A percentile compares a stretch with the other conserved stretches of the same genome.
Evolutionary conservation across 2,888 invertebrate genomes (phyloP).

Genomic region (Sthenelais limicola): DNA sequence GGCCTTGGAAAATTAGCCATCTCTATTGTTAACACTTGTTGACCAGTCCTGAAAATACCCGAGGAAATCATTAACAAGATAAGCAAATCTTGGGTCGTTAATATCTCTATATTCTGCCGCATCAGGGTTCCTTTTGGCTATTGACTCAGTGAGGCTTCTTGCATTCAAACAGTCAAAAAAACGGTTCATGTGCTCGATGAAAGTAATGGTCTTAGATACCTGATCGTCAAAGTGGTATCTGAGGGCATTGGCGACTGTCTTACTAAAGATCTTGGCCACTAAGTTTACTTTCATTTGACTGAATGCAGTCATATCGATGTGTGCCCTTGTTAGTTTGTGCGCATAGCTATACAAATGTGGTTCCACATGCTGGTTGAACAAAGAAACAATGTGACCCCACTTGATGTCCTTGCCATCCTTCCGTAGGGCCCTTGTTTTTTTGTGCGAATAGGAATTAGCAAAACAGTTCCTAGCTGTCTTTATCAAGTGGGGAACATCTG

Average conservation of each 20-base stretch:
- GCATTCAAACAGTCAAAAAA: conserved; percentile 50
- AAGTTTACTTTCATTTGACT: conserved; percentile 25
- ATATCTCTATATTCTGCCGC: conserved; percentile 16
- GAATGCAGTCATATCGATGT: conserved; percentile 19
- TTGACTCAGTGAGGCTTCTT: conserved; percentile 39
- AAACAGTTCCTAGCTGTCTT: conserved; percentile 22
- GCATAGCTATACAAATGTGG: not conserved
- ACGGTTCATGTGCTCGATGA: conserved; percentile 46
- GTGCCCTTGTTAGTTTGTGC: conserved; percentile 5
- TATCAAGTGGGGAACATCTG: conserved; percentile 29
- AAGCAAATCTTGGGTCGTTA: not conserved
- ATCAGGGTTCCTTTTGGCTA: conserved; percentile 41
- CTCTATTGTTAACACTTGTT: conserved; percentile 18
- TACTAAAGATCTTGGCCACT: conserved; percentile 34
- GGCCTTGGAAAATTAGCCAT: conserved; percentile 1
- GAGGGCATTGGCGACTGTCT: conserved; percentile 31
- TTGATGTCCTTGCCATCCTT: conserved; percentile 22
- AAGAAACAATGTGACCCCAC: conserved; percentile 13
- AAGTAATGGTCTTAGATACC: conserved; percentile 43
- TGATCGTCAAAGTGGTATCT: not conserved
- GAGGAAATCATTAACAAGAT: conserved; percentile 42
- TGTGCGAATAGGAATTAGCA: no score
- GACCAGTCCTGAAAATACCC: conserved; percentile 46
- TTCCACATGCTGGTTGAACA: conserved; percentile 3
- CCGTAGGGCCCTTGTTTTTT: conserved; percentile 11